Evolutionary conservation across 64 coral and sea anemone genomes (phyloP).

Genomic region (Acropora yongei): DNA sequence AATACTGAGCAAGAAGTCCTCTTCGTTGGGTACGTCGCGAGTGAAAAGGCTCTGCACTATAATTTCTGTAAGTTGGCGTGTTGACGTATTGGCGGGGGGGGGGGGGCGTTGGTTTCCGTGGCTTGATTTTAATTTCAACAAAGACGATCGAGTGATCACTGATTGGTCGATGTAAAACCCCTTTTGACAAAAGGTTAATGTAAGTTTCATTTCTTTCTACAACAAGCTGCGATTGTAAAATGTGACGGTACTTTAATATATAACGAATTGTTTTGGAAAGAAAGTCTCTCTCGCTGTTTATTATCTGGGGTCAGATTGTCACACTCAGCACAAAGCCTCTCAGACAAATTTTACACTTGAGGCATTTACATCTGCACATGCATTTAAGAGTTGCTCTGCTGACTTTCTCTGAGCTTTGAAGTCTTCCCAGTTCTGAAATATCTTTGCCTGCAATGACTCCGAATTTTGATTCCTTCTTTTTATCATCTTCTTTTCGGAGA

Average conservation of each 20-base stretch:
- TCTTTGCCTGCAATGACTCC: not conserved
- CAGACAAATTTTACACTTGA: not conserved
- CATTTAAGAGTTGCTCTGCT: not conserved
- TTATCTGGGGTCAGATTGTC: not conserved
- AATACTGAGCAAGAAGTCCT: not conserved
- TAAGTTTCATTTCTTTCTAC: too few relatives aligned
- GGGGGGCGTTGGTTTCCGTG: not conserved
- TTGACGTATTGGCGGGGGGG: not conserved
- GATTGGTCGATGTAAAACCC: constrained; percentile 21
- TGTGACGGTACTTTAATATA: too few relatives aligned
- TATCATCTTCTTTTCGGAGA: not conserved
- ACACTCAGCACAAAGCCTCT: too few relatives aligned
- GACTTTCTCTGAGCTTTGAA: not conserved
- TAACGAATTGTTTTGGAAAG: not conserved
- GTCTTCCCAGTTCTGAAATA: not conserved
- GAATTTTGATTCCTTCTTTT: not conserved
- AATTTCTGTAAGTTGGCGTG: not conserved
- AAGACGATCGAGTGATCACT: constrained; percentile 39
- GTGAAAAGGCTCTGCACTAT: not conserved
- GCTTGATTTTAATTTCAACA: not conserved
- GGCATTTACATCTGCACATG: not conserved
- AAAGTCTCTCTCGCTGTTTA: not conserved
- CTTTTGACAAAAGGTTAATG: not conserved
- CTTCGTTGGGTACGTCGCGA: not conserved
- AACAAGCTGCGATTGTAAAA: too few relatives aligned